A percentile compares a stretch with the other conserved stretches of the same genome.
Conservation (phyloP, 2,888 invertebrate genomes). For the Drosophila testacea region DNA sequence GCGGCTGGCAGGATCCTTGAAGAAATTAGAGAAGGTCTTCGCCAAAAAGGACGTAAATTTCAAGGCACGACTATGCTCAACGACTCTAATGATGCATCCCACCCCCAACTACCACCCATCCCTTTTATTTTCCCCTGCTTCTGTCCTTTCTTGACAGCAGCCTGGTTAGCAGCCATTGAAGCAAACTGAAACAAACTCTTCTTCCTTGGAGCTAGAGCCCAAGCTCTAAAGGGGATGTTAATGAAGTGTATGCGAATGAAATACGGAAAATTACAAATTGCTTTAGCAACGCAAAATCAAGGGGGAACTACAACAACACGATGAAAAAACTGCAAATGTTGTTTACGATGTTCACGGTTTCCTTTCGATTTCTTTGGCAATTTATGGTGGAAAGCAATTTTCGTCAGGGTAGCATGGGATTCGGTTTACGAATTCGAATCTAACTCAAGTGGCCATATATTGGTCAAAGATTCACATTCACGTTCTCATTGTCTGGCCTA, state of each 20-base stretch:
- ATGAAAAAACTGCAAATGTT: constrained; percentile 68
- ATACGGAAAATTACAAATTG: constrained; percentile 80
- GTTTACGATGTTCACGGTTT: constrained; percentile 81
- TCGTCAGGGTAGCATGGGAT: constrained; percentile 28
- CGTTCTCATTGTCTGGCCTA: neutral
- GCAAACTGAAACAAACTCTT: constrained; percentile 67
- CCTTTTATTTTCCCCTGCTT: neutral
- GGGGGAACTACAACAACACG: constrained; percentile 15
- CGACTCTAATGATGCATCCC: constrained; percentile 83
- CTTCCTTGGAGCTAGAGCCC: constrained; percentile 23
- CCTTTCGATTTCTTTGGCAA: constrained; percentile 79
- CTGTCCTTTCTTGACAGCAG: constrained; percentile 7
- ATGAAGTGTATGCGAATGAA: constrained; percentile 80
- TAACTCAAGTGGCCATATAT: constrained; percentile 59
- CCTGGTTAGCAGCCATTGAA: constrained; percentile 74
- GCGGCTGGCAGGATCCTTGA: constrained; percentile 66
- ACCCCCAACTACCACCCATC: constrained; percentile 38
- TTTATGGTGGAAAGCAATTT: constrained; percentile 65
- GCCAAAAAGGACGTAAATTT: constrained; percentile 74
- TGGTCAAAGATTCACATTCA: constrained; percentile 52
- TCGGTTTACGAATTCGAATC: constrained; percentile 24
- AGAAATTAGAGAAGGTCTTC: constrained; percentile 77
- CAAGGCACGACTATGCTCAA: constrained; percentile 67
- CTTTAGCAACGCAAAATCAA: constrained; percentile 41
- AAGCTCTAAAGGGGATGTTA: constrained; percentile 62